phyloP scores from a whole-genome alignment of 2,888 invertebrate genomes.

The Dexiosoma caninum region DNA sequence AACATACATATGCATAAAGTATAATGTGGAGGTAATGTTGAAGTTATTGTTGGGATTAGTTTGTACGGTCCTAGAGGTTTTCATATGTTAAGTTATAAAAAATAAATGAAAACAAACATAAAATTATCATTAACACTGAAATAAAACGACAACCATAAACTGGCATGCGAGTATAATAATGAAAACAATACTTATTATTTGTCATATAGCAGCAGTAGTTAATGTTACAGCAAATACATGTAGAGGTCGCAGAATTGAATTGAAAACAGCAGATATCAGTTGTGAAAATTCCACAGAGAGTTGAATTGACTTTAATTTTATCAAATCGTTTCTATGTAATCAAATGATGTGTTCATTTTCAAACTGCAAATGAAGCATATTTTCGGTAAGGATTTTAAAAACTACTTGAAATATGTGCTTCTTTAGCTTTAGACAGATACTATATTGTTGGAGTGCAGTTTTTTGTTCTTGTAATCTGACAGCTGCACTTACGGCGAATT shows the following conservation, averaged over 20 bases:
- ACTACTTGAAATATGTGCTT: no score
- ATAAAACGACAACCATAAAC: constrained; percentile 4
- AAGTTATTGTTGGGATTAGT: not conserved
- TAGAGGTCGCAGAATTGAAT: not conserved
- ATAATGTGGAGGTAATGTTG: not conserved
- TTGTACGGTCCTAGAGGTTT: not conserved
- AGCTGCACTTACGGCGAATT: no score
- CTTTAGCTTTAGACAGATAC: no score
- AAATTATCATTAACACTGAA: constrained; percentile 41
- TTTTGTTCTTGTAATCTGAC: no score
- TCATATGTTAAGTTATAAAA: not conserved
- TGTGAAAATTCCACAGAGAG: not conserved
- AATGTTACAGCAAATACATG: not conserved
- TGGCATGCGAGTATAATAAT: constrained; percentile 1
- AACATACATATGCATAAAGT: not conserved
- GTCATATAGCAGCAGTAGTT: not conserved
- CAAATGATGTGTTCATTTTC: no score
- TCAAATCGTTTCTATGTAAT: no score
- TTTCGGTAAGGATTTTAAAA: no score
- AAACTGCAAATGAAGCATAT: no score
- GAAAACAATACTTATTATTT: not conserved
- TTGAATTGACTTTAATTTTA: no score
- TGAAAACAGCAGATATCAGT: no score
- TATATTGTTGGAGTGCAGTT: no score
- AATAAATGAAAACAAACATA: constrained; percentile 19